A percentile compares a stretch with the other conserved stretches of the same genome.
These are phyloP conservation scores for Pyrocoelia pectoralis DNA, from an alignment of 2,888 invertebrate genomes.

Conservation along the genomic window DNA sequence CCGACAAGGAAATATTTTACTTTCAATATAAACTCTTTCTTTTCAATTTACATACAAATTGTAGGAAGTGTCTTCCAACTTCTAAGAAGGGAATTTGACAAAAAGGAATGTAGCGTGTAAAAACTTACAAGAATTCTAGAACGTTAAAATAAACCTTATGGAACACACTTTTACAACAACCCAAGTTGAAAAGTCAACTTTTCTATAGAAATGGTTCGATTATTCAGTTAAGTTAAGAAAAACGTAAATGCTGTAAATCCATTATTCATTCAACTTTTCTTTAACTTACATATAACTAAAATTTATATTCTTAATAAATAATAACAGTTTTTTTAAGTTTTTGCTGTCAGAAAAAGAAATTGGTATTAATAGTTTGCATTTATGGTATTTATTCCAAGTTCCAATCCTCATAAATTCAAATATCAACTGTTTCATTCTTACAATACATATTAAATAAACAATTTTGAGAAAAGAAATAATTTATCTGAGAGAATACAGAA, in stretches of 20 bases:
- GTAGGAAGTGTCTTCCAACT: conserved; percentile 8
- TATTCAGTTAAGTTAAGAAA: neutral
- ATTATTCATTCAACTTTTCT: neutral
- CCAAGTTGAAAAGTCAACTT: neutral
- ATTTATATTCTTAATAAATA: neutral
- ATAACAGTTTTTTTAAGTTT: neutral
- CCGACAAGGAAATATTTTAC: conserved; percentile 13
- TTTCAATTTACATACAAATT: conserved; percentile 26
- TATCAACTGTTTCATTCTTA: too few relatives aligned
- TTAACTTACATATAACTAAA: neutral
- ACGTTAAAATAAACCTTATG: neutral
- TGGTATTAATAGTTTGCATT: neutral
- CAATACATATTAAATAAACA: too few relatives aligned
- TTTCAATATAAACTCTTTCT: conserved; percentile 19
- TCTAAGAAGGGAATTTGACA: conserved; percentile 7
- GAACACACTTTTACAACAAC: neutral
- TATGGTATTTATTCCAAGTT: too few relatives aligned
- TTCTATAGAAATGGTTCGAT: neutral
- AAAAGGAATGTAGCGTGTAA: conserved; percentile 9
- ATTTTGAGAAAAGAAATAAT: too few relatives aligned
- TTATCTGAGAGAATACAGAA: too few relatives aligned
- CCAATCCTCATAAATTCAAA: too few relatives aligned
- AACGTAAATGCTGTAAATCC: neutral
- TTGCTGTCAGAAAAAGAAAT: too few relatives aligned
- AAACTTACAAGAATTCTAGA: neutral